These are phyloP conservation scores for Tetrapedia diversipes DNA, from an alignment of 2,888 invertebrate genomes.

Conservation along the genomic window DNA sequence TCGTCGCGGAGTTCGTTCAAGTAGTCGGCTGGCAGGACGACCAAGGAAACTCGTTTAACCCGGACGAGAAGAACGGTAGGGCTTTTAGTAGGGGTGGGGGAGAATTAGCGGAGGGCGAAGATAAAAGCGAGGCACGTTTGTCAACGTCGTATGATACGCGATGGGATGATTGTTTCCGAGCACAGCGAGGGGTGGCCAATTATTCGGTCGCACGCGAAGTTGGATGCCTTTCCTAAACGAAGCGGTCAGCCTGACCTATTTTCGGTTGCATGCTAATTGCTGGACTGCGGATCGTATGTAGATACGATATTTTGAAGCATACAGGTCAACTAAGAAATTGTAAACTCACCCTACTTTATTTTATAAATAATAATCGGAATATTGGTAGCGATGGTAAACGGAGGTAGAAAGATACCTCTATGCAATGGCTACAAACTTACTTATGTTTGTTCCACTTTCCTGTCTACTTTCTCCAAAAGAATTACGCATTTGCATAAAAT, in stretches of 20 bases:
- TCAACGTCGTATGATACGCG: constrained; percentile 63
- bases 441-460: too few relatives aligned
- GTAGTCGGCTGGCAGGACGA: constrained; percentile 91
- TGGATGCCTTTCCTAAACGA: neutral
- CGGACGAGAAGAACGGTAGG: constrained; percentile 79
- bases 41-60: constrained; percentile 82
- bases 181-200: constrained; percentile 28
- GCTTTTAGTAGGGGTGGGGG: neutral
- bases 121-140: constrained; percentile 44
- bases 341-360: too few relatives aligned
- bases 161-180: constrained; percentile 13
- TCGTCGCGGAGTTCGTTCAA: constrained; percentile 95
- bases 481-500: too few relatives aligned
- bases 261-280: constrained; percentile 15
- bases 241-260: neutral
- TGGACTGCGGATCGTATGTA: too few relatives aligned
- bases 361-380: too few relatives aligned
- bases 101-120: neutral
- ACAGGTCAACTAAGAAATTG: too few relatives aligned
- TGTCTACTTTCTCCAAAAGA: too few relatives aligned
- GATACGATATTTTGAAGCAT: too few relatives aligned
- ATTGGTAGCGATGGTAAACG: too few relatives aligned
- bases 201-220: constrained; percentile 8
- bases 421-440: too few relatives aligned
- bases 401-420: too few relatives aligned